Evolutionary conservation across 2,113 vertebrate genomes (phyloP).

Genomic region (Orycteropus afer): DNA sequence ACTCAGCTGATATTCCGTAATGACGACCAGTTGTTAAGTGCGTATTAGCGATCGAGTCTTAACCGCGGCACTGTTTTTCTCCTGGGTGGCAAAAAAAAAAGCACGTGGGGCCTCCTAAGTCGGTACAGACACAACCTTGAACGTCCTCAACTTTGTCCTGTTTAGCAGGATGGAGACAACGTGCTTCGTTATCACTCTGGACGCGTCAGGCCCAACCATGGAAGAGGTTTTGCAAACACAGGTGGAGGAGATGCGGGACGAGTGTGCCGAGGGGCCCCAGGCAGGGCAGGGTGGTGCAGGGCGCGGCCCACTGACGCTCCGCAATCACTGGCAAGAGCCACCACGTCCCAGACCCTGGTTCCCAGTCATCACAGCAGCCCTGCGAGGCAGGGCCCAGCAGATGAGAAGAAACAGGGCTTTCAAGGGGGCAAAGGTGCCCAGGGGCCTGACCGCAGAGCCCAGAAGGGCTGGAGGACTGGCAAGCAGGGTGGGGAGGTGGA

Average conservation of each 20-base stretch:
- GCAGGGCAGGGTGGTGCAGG: not conserved
- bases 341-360: not conserved
- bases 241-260: not conserved
- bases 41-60: not conserved
- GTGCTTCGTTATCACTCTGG: too few species aligned
- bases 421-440: not conserved
- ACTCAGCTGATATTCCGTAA: not conserved
- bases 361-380: not conserved
- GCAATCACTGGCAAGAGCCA: not conserved
- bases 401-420: not conserved
- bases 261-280: not conserved
- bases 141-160: too few species aligned
- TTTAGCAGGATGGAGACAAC: too few species aligned
- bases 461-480: not conserved
- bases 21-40: constrained; percentile 14
- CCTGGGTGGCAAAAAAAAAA: not conserved
- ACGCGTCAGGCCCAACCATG: too few species aligned
- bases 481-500: not conserved
- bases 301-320: not conserved
- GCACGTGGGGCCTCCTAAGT: not conserved
- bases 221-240: not conserved
- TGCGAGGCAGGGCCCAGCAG: not conserved
- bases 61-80: not conserved
- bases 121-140: not conserved
- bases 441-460: not conserved